Percentiles rank a stretch among this genome's conserved stretches.
Evolutionary conservation across 64 coral and sea anemone genomes (phyloP).

Genomic region (Pachyseris speciosa): DNA sequence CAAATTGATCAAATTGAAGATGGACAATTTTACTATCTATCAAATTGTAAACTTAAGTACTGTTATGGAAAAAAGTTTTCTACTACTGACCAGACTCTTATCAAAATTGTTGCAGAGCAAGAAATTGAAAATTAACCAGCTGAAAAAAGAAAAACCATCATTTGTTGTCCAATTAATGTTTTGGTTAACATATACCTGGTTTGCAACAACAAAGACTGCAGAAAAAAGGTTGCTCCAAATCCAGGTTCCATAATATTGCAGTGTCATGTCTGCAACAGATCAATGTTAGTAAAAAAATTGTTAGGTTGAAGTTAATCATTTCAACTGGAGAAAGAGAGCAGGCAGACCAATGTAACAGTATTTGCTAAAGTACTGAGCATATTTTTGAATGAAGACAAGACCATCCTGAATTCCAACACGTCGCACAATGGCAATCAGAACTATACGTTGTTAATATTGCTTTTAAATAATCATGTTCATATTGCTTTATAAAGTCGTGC

Average conservation of each 20-base stretch:
- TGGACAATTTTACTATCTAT: not conserved
- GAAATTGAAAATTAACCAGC: not conserved
- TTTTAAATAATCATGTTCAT: too few relatives aligned
- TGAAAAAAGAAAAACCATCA: not conserved
- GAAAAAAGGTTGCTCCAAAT: constrained; percentile 10
- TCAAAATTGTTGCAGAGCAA: not conserved
- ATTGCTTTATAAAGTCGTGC: too few relatives aligned
- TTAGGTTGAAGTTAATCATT: constrained; percentile 36
- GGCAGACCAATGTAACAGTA: not conserved
- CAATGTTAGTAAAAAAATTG: constrained; percentile 49
- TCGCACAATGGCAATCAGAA: too few relatives aligned
- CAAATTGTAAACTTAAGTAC: not conserved
- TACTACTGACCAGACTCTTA: not conserved
- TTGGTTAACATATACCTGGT: not conserved
- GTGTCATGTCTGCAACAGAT: constrained; percentile 21
- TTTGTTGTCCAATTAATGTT: constrained; percentile 19
- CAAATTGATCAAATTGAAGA: not conserved
- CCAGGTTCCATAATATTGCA: not conserved
- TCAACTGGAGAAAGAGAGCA: constrained; percentile 18
- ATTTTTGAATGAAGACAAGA: constrained; percentile 14
- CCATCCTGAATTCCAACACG: too few relatives aligned
- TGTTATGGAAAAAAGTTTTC: not conserved
- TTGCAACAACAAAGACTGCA: constrained; percentile 42
- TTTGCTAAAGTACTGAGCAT: constrained; percentile 22
- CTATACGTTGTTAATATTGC: too few relatives aligned